These are phyloP conservation scores for Scomber scombrus DNA, from an alignment of 2,113 vertebrate genomes.

Conservation along the genomic window DNA sequence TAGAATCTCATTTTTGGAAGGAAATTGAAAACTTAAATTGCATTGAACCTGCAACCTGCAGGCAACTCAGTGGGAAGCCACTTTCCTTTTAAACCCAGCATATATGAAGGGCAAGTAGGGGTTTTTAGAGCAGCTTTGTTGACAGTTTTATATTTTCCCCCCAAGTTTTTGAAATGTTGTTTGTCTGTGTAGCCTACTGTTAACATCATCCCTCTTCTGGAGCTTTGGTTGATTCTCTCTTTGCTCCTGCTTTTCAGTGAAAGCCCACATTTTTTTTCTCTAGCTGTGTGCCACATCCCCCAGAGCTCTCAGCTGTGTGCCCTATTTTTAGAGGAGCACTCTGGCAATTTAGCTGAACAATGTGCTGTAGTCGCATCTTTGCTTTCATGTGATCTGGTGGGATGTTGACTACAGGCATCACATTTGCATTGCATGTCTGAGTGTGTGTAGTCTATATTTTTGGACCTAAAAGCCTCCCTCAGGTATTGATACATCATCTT, in stretches of 20 bases:
- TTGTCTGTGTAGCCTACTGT: conserved; percentile 41
- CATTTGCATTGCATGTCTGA: conserved; percentile 36
- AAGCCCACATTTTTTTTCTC: conserved; percentile 36
- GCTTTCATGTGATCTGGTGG: conserved; percentile 49
- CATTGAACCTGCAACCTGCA: conserved; percentile 15
- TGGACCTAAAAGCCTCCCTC: conserved; percentile 5
- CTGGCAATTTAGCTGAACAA: conserved; percentile 74
- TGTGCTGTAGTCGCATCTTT: conserved; percentile 56
- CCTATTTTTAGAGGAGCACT: conserved; percentile 78
- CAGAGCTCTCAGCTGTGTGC: conserved; percentile 74
- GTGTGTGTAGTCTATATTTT: conserved; percentile 25
- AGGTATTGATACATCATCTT: conserved; percentile 2
- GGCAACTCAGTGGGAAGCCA: conserved; percentile 23
- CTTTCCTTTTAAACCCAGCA: conserved; percentile 10
- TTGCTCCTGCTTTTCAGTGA: conserved; percentile 47
- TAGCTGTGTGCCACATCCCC: conserved; percentile 54
- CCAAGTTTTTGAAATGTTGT: conserved; percentile 27
- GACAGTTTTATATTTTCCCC: neutral
- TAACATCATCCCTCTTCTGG: conserved; percentile 56
- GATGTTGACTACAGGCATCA: conserved; percentile 55
- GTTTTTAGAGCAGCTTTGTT: conserved; percentile 41
- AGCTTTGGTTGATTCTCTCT: conserved; percentile 43
- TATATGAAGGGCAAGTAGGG: neutral
- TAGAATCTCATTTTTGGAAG: conserved; percentile 49
- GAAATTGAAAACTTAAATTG: conserved; percentile 50